Evolutionary conservation across 2,888 invertebrate species (phyloP).

Genomic region (Stegana nigrithorax): DNA sequence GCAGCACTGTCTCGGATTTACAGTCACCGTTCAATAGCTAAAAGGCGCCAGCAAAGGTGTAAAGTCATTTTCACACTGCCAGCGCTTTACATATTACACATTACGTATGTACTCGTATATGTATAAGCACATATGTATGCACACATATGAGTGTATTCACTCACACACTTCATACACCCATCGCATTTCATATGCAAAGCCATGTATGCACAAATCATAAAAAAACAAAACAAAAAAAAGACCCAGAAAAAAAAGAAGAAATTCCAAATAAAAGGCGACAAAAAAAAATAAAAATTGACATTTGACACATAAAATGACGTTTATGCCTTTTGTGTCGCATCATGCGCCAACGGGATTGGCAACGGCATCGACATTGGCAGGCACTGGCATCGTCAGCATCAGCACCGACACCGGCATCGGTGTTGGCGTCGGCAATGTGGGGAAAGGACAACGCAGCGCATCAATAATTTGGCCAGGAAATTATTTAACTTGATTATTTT

Average conservation of each 20-base stretch:
- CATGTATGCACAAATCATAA: too few relatives aligned
- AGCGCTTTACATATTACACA: neutral
- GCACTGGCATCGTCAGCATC: too few relatives aligned
- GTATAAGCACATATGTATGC: too few relatives aligned
- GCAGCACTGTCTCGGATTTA: neutral
- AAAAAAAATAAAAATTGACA: slow-evolving; percentile 35
- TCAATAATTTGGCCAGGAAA: slow-evolving; percentile 1
- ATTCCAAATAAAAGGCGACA: neutral
- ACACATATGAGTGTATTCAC: too few relatives aligned
- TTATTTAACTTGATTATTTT: neutral
- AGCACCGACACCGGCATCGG: too few relatives aligned
- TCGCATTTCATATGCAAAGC: too few relatives aligned
- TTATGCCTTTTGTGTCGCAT: slow-evolving; percentile 32
- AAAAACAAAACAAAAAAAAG: too few relatives aligned
- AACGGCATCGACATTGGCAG: too few relatives aligned
- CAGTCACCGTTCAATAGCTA: neutral
- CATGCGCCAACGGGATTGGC: too few relatives aligned
- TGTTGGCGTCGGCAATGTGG: too few relatives aligned
- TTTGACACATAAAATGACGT: slow-evolving; percentile 34
- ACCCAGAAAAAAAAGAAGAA: neutral
- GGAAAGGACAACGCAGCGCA: neutral
- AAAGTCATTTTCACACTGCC: slow-evolving; percentile 43
- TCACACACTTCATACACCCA: too few relatives aligned
- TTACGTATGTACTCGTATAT: neutral
- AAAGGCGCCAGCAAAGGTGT: slow-evolving; percentile 36